A percentile compares a stretch with the other conserved stretches of the same genome.
Conservation (phyloP, 2,888 invertebrate species). For the Apodemia hepburni region DNA sequence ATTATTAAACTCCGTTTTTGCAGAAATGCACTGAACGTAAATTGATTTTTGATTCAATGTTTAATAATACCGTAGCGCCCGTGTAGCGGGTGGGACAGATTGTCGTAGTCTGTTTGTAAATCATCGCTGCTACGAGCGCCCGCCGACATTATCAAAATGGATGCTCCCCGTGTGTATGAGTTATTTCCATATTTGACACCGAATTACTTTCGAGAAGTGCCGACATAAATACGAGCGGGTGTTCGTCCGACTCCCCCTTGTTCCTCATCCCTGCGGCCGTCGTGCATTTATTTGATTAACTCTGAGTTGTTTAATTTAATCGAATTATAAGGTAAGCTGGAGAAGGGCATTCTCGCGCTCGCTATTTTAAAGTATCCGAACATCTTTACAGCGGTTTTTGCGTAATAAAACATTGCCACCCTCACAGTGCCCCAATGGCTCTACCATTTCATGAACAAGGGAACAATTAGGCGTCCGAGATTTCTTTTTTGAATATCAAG, state of each 20-base stretch:
- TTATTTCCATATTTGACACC: slow-evolving; percentile 80
- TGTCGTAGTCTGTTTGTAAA: slow-evolving; percentile 49
- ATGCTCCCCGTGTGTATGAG: slow-evolving; percentile 75
- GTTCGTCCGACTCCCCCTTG: slow-evolving; percentile 38
- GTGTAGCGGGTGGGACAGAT: slow-evolving; percentile 38
- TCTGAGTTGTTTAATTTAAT: slow-evolving; percentile 80
- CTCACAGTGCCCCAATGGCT: slow-evolving; percentile 69
- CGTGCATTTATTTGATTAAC: slow-evolving; percentile 81
- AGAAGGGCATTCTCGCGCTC: slow-evolving; percentile 47
- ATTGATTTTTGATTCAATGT: slow-evolving; percentile 1
- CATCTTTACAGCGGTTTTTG: slow-evolving; percentile 79
- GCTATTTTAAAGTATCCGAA: slow-evolving; percentile 76
- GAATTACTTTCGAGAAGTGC: slow-evolving; percentile 80
- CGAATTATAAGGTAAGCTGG: slow-evolving; percentile 75
- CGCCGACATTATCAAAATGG: slow-evolving; percentile 78
- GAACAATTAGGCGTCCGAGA: slow-evolving; percentile 75
- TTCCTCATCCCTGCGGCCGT: slow-evolving; percentile 54
- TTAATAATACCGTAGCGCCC: slow-evolving; percentile 16
- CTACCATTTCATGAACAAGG: slow-evolving; percentile 79
- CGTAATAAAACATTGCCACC: slow-evolving; percentile 77
- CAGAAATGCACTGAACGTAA: background rate
- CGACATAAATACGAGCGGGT: slow-evolving; percentile 70
- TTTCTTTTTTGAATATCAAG: slow-evolving; percentile 70
- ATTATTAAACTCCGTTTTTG: background rate
- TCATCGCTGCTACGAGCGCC: slow-evolving; percentile 64